phyloP scores from a whole-genome alignment of 1,140 invertebrate species.

The Anagrus nilaparvatae region DNA sequence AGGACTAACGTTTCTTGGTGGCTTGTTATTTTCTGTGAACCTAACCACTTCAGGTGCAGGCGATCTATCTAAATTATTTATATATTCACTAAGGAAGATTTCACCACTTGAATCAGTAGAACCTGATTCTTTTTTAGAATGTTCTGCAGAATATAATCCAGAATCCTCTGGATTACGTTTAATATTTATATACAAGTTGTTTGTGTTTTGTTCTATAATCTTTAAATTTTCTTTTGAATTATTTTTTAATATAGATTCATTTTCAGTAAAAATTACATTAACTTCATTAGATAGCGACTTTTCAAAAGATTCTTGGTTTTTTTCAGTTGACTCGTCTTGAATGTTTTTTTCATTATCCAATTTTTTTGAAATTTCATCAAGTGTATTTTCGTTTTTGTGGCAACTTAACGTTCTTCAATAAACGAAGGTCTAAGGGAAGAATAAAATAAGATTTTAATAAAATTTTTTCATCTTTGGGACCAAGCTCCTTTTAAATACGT shows the following conservation, averaged over 20 bases:
- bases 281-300: no score
- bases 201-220: constrained; percentile 15
- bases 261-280: no score
- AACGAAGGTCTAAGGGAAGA: constrained; percentile 68
- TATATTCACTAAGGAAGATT: constrained; percentile 36
- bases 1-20: constrained; percentile 14
- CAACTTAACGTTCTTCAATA: constrained; percentile 67
- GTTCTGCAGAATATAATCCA: constrained; percentile 33
- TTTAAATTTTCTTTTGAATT: no score
- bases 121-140: constrained; percentile 36
- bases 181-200: constrained; percentile 27
- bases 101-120: constrained; percentile 38
- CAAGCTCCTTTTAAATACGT: no score
- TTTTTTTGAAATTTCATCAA: no score
- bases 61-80: constrained; percentile 25
- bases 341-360: constrained; percentile 13
- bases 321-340: constrained; percentile 10
- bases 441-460: no score
- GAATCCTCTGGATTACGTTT: constrained; percentile 36
- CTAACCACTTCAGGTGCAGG: constrained; percentile 3
- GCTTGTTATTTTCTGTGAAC: constrained; percentile 10
- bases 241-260: no score
- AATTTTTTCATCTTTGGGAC: no score
- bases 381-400: constrained; percentile 51
- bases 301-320: neutral